These are phyloP conservation scores for Drosophila trapezifrons DNA, from an alignment of 1,140 invertebrate genomes.

Conservation along the genomic window DNA sequence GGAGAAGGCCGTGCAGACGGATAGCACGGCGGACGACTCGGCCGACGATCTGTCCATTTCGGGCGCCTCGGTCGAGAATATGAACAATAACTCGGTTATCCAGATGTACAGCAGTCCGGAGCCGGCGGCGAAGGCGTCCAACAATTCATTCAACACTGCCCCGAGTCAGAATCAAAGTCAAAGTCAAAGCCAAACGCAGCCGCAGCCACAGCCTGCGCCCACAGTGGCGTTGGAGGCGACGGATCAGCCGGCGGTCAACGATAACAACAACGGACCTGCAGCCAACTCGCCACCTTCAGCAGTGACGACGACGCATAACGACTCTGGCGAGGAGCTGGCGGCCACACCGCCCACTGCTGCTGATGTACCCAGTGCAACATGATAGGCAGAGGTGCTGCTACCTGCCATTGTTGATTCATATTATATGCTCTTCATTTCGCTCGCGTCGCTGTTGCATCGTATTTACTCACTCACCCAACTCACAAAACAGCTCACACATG, in stretches of 20 bases:
- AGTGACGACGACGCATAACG: constrained; percentile 32
- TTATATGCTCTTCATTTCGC: constrained; percentile 56
- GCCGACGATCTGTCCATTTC: constrained; percentile 78
- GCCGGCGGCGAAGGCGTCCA: constrained; percentile 17
- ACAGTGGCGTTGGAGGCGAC: constrained; percentile 12
- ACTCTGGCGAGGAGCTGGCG: constrained; percentile 34
- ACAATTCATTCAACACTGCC: constrained; percentile 62
- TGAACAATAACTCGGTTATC: constrained; percentile 79
- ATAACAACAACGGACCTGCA: constrained; percentile 73
- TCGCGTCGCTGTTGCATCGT: constrained; percentile 42
- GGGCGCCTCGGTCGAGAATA: constrained; percentile 76
- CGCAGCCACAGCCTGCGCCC: constrained; percentile 5
- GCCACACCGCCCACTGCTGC: constrained; percentile 8
- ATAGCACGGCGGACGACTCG: constrained; percentile 81
- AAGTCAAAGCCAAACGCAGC: constrained; percentile 27
- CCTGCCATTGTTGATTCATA: constrained; percentile 58
- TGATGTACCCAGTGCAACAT: constrained; percentile 40
- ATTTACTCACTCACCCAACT: constrained; percentile 53
- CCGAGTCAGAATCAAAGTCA: constrained; percentile 36
- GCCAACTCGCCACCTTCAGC: constrained; percentile 22
- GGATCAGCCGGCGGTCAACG: constrained; percentile 51
- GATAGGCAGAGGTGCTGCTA: constrained; percentile 49
- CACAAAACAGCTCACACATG: constrained; percentile 35
- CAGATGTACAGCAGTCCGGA: constrained; percentile 63
- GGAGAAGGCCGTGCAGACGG: constrained; percentile 88